Percentiles rank a stretch among this genome's conserved stretches.
Evolutionary conservation across 2,113 vertebrate species (phyloP).

Genomic region (Misgurnus mizolepis): DNA sequence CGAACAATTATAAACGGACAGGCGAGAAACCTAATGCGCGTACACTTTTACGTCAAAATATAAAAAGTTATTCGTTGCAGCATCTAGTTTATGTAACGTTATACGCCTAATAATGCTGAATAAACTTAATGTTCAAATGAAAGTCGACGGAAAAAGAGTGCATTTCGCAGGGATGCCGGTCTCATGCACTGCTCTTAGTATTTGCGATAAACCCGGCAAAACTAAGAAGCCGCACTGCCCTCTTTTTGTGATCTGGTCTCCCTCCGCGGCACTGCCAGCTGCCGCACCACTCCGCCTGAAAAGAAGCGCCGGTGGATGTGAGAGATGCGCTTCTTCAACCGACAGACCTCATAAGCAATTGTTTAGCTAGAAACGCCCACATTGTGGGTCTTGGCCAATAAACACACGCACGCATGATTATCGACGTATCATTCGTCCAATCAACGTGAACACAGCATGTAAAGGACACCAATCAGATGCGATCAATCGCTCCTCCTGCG

Average conservation of each 20-base stretch:
- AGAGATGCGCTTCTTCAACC: constrained; percentile 45
- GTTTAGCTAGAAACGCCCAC: constrained; percentile 46
- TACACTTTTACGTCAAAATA: constrained; percentile 5
- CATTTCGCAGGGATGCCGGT: constrained; percentile 70
- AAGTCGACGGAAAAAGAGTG: constrained; percentile 72
- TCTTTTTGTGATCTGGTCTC: constrained; percentile 55
- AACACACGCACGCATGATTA: constrained; percentile 46
- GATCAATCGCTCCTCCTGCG: constrained; percentile 70
- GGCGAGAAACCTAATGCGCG: constrained; percentile 5
- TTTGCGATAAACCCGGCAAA: constrained; percentile 70
- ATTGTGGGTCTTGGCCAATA: constrained; percentile 59
- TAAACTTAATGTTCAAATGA: constrained; percentile 58
- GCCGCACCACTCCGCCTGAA: constrained; percentile 67
- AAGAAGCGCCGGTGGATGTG: constrained; percentile 65
- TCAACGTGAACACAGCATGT: not conserved
- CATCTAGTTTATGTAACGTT: constrained; percentile 31
- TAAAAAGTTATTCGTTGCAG: constrained; percentile 37
- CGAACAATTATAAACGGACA: not conserved
- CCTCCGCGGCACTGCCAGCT: constrained; percentile 67
- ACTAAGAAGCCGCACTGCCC: constrained; percentile 64
- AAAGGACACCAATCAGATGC: constrained; percentile 62
- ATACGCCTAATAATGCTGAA: constrained; percentile 37
- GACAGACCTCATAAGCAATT: constrained; percentile 52
- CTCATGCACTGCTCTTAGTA: constrained; percentile 65
- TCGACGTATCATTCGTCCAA: constrained; percentile 58